Percentiles rank a stretch among this genome's conserved stretches.
Conservation (phyloP, 2,888 invertebrate species). For the Cataglyphis albicans region DNA sequence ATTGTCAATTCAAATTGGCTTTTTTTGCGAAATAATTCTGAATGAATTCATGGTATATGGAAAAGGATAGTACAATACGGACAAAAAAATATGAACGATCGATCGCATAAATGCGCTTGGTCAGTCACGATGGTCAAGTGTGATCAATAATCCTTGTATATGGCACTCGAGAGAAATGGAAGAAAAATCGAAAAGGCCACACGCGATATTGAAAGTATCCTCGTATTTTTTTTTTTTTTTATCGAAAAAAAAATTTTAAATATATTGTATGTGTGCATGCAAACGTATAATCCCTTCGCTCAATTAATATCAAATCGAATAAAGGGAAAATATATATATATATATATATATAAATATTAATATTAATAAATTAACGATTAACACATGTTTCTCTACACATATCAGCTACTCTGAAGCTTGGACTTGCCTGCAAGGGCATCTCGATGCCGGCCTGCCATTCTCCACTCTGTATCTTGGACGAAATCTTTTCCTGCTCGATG, state of each 20-base stretch:
- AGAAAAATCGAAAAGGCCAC: constrained; percentile 31
- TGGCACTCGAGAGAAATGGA: constrained; percentile 29
- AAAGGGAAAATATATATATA: not conserved
- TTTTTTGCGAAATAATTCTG: constrained; percentile 7
- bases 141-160: constrained; percentile 46
- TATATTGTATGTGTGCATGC: not conserved
- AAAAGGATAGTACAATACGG: not conserved
- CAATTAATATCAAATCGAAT: constrained; percentile 14
- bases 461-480: constrained; percentile 84
- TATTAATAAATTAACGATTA: not conserved
- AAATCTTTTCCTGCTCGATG: constrained; percentile 90
- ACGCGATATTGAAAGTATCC: not conserved
- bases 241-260: not conserved
- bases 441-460: constrained; percentile 93
- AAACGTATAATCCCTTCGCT: not conserved
- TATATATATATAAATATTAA: not conserved
- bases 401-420: not conserved
- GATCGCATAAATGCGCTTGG: constrained; percentile 37
- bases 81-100: constrained; percentile 33
- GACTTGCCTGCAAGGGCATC: constrained; percentile 87
- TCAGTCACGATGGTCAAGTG: constrained; percentile 39
- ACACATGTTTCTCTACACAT: not conserved
- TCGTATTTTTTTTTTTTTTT: not conserved
- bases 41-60: not conserved
- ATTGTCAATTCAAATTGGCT: not conserved